Conservation (phyloP, 1,140 invertebrate species). For the Brachionus manjavacas region DNA sequence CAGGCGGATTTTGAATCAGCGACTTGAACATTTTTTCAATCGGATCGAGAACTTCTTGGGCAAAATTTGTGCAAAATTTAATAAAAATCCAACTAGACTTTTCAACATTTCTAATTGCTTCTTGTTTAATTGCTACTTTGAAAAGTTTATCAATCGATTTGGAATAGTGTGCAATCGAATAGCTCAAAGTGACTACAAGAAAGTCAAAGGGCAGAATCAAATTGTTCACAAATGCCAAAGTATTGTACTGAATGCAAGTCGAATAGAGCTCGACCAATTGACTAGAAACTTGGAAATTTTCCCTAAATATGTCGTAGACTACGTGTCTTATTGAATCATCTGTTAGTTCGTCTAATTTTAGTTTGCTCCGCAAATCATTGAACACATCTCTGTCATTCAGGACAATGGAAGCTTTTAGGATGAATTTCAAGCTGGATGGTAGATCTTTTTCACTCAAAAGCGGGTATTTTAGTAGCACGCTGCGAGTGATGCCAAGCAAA, state of each 20-base stretch:
- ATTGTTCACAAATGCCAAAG: neutral
- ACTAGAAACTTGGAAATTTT: constrained; percentile 9
- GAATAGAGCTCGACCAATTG: neutral
- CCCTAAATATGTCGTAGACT: neutral
- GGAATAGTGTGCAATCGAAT: neutral
- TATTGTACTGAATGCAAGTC: constrained; percentile 5
- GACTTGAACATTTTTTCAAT: neutral
- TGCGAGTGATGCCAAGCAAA: neutral
- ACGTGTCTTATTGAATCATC: neutral
- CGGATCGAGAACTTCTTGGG: neutral
- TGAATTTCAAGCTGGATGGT: neutral
- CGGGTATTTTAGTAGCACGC: neutral
- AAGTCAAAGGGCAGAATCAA: neutral
- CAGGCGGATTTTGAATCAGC: neutral
- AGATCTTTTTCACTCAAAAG: constrained; percentile 4
- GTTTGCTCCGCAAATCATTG: neutral
- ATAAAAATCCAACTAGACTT: neutral
- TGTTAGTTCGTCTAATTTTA: neutral
- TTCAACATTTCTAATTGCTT: neutral
- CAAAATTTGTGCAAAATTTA: neutral
- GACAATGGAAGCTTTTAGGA: neutral
- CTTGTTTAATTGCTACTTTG: neutral
- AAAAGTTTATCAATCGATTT: neutral
- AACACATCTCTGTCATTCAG: neutral
- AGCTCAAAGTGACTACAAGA: neutral